phyloP scores from a whole-genome alignment of 2,797 vertebrate species.

The Sebastes trivittatus region DNA sequence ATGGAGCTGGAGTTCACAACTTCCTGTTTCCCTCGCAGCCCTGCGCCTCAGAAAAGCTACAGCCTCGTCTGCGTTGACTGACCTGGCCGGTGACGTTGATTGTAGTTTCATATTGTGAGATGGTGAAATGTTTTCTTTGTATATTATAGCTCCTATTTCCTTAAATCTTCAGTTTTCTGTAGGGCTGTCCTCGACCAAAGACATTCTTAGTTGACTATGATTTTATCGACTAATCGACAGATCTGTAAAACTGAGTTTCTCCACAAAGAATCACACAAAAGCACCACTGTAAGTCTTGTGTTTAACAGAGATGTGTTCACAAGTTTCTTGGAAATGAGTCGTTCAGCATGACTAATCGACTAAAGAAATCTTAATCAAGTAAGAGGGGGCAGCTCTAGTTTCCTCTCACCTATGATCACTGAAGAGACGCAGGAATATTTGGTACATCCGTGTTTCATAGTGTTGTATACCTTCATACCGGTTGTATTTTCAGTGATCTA shows the following conservation, averaged over 20 bases:
- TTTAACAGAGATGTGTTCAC: no score
- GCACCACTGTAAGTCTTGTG: no score
- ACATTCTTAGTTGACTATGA: no score
- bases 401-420: neutral
- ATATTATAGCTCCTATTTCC: neutral
- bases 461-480: neutral
- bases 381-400: no score
- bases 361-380: no score
- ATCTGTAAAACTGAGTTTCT: no score
- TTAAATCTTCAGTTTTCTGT: neutral
- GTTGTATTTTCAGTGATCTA: neutral
- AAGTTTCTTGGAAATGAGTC: no score
- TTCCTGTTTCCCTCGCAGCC: constrained; percentile 66
- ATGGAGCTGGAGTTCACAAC: constrained; percentile 74
- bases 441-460: neutral
- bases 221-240: no score
- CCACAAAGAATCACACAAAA: no score
- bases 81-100: constrained; percentile 1
- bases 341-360: no score
- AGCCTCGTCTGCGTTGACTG: constrained; percentile 58
- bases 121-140: neutral
- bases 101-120: neutral
- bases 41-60: constrained; percentile 54
- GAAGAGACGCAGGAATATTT: neutral
- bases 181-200: no score